phyloP scores from a whole-genome alignment of 2,888 invertebrate species.

The Nomada ferruginata region DNA sequence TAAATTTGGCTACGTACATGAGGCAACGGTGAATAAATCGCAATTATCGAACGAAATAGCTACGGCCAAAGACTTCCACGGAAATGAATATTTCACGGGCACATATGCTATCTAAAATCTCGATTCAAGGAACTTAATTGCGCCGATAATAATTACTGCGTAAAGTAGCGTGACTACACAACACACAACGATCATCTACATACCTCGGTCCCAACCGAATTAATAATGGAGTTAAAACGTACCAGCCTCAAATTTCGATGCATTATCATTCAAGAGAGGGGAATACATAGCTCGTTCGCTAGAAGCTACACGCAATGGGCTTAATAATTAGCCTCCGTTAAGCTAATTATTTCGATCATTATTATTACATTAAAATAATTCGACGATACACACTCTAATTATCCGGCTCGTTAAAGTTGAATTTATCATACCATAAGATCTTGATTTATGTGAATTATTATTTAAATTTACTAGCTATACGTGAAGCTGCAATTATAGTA shows the following conservation, averaged over 20 bases:
- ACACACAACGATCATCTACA: slow-evolving; percentile 25
- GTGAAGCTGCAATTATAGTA: background rate
- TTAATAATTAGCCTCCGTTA: slow-evolving; percentile 54
- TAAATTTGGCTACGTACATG: too few relatives aligned
- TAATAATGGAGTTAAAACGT: slow-evolving; percentile 59
- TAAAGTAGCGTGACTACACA: slow-evolving; percentile 33
- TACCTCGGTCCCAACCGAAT: slow-evolving; percentile 44
- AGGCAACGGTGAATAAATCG: too few relatives aligned
- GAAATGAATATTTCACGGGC: background rate
- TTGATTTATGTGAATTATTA: slow-evolving; percentile 17
- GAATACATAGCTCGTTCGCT: slow-evolving; percentile 17
- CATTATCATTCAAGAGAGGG: slow-evolving; percentile 51
- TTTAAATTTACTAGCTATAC: background rate
- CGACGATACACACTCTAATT: slow-evolving; percentile 52
- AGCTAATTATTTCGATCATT: slow-evolving; percentile 65
- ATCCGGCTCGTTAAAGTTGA: slow-evolving; percentile 57
- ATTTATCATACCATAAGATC: slow-evolving; percentile 48
- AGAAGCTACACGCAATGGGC: slow-evolving; percentile 32
- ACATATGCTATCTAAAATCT: slow-evolving; percentile 5
- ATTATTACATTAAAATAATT: slow-evolving; percentile 64
- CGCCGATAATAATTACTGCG: slow-evolving; percentile 36
- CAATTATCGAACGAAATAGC: background rate
- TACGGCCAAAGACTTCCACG: background rate
- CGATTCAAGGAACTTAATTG: slow-evolving; percentile 28
- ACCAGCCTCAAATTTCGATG: slow-evolving; percentile 58